Conservation (phyloP, 2,888 invertebrate species). For the Tipula unca region DNA sequence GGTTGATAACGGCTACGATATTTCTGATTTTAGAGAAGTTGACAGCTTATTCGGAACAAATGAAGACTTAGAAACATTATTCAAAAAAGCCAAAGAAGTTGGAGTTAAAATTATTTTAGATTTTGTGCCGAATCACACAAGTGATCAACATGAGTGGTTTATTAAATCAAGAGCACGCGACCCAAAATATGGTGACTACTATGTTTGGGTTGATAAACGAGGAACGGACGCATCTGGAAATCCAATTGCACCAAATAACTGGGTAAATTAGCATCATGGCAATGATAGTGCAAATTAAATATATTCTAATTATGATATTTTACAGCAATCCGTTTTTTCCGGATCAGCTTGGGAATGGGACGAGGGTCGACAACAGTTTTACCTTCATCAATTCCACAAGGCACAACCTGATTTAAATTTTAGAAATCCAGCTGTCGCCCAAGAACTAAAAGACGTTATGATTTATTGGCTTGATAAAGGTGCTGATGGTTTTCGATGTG, state of each 20-base stretch:
- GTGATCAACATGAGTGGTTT: constrained; percentile 55
- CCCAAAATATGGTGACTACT: constrained; percentile 58
- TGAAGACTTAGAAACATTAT: constrained; percentile 56
- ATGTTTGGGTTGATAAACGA: constrained; percentile 50
- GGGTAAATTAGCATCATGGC: constrained; percentile 39
- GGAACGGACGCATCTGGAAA: constrained; percentile 28
- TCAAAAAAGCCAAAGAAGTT: constrained; percentile 44
- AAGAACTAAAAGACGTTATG: constrained; percentile 57
- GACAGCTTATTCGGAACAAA: constrained; percentile 62
- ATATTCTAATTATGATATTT: constrained; percentile 30
- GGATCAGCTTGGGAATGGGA: constrained; percentile 69
- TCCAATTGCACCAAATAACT: constrained; percentile 46
- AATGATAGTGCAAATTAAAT: constrained; percentile 26
- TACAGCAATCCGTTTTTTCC: constrained; percentile 46
- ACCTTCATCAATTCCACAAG: constrained; percentile 67
- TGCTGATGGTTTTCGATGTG: constrained; percentile 79
- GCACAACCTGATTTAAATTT: constrained; percentile 78
- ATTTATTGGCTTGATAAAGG: constrained; percentile 76
- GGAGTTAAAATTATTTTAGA: constrained; percentile 40
- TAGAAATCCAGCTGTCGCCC: constrained; percentile 56
- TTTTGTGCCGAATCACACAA: constrained; percentile 48
- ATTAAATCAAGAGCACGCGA: constrained; percentile 47
- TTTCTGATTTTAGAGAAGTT: constrained; percentile 57
- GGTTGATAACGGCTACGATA: constrained; percentile 72
- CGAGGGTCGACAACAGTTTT: constrained; percentile 56